Evolutionary conservation across 2,888 invertebrate species (phyloP).

Genomic region (Conops quadrifasciatus): DNA sequence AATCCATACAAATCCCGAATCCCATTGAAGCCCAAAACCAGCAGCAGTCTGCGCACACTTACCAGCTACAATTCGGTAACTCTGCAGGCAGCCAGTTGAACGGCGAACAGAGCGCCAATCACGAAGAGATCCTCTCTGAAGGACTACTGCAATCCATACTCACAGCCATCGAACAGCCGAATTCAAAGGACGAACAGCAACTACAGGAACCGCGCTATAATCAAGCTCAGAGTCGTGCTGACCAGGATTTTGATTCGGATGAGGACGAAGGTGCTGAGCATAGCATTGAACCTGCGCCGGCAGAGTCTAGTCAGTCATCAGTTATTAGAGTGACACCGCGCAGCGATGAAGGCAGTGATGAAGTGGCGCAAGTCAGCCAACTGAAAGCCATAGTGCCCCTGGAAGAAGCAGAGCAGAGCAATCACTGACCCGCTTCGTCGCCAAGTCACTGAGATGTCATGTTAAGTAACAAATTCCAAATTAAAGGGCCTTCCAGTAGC

Average conservation of each 20-base stretch:
- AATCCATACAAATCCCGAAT: conserved; percentile 66
- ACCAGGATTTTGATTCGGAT: conserved; percentile 46
- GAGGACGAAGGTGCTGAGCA: conserved; percentile 36
- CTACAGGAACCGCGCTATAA: conserved; percentile 38
- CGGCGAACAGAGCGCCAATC: conserved; percentile 67
- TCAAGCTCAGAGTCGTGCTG: conserved; percentile 57
- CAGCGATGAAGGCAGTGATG: conserved; percentile 43
- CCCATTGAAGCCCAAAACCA: conserved; percentile 64
- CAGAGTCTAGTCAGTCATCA: conserved; percentile 45
- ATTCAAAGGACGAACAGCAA: conserved; percentile 46
- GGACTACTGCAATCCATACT: conserved; percentile 82
- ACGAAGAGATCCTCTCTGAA: conserved; percentile 80
- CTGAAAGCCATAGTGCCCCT: conserved; percentile 54
- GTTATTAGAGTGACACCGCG: conserved; percentile 9
- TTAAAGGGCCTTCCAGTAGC: no score
- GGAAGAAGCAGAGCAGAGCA: conserved; percentile 43
- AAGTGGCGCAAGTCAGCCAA: conserved; percentile 46
- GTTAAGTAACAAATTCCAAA: no score
- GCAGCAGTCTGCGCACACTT: conserved; percentile 70
- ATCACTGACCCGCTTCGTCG: conserved; percentile 36
- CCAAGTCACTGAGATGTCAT: no score
- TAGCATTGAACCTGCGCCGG: conserved; percentile 40
- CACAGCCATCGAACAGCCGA: conserved; percentile 81
- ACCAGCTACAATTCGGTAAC: conserved; percentile 79
- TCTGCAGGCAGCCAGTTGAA: conserved; percentile 51